Evolutionary conservation across 2,888 invertebrate genomes (phyloP).

Genomic region (Temnothorax unifasciatus): DNA sequence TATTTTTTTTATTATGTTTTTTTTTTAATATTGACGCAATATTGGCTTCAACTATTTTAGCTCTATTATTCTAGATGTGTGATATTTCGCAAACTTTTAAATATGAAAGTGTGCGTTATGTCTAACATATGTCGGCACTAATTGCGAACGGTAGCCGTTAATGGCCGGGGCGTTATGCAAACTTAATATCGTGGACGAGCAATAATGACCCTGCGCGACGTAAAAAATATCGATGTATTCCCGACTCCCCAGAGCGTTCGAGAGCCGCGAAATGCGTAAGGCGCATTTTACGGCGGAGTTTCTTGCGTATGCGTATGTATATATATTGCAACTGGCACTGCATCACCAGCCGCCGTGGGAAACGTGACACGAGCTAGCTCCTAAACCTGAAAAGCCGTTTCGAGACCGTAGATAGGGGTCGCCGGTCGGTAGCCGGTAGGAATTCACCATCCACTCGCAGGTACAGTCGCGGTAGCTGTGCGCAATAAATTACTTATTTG

Average conservation of each 20-base stretch:
- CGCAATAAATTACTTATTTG: conserved; percentile 75
- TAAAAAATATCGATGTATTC: conserved; percentile 62
- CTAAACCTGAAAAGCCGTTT: conserved; percentile 76
- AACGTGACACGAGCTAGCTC: conserved; percentile 79
- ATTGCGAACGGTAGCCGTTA: conserved; percentile 36
- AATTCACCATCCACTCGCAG: conserved; percentile 4
- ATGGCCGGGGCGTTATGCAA: conserved; percentile 34
- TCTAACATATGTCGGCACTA: neutral
- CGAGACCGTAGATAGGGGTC: conserved; percentile 73
- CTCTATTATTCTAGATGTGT: neutral
- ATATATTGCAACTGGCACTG: conserved; percentile 67
- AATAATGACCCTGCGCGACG: conserved; percentile 53
- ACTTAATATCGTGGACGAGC: conserved; percentile 24
- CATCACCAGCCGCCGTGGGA: conserved; percentile 77
- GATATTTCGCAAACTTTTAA: conserved; percentile 36
- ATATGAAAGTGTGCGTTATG: neutral
- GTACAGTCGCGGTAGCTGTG: conserved; percentile 47
- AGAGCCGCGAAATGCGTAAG: conserved; percentile 70
- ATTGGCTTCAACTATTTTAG: neutral
- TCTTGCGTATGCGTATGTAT: conserved; percentile 70
- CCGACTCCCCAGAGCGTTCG: conserved; percentile 44
- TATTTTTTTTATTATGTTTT: neutral
- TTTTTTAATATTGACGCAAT: neutral
- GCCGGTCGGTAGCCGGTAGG: conserved; percentile 53
- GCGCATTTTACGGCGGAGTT: conserved; percentile 70